phyloP scores from a whole-genome alignment of 2,888 invertebrate genomes.

The Ecliptopera silaceata region DNA sequence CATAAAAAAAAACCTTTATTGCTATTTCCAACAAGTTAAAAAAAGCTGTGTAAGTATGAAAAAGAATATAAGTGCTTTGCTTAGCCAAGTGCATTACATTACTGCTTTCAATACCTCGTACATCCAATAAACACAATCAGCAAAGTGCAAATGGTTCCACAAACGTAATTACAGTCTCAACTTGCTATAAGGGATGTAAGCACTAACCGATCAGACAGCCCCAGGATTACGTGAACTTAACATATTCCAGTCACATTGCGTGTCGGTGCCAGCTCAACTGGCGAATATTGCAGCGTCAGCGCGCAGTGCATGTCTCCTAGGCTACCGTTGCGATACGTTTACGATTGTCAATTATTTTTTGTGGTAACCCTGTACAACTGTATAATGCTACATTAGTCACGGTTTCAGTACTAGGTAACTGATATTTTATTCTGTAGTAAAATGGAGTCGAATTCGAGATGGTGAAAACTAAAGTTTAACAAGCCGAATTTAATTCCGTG shows the following conservation, averaged over 20 bases:
- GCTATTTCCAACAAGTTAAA: not conserved
- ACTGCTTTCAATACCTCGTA: not conserved
- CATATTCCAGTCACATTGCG: too few relatives aligned
- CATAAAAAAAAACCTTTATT: not conserved
- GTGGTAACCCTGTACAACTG: too few relatives aligned
- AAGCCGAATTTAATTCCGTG: too few relatives aligned
- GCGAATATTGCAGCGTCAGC: too few relatives aligned
- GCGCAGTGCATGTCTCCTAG: too few relatives aligned
- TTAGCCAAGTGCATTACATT: not conserved
- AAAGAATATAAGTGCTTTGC: not conserved
- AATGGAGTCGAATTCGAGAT: not conserved
- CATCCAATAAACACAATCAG: not conserved
- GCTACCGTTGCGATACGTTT: too few relatives aligned
- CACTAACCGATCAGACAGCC: too few relatives aligned
- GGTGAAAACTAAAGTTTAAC: not conserved
- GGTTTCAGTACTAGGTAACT: not conserved
- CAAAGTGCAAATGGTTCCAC: not conserved
- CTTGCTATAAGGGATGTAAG: not conserved
- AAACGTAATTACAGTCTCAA: not conserved
- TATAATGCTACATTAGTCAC: not conserved
- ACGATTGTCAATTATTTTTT: too few relatives aligned
- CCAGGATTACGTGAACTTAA: too few relatives aligned
- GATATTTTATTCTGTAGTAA: not conserved
- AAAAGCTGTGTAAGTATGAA: not conserved
- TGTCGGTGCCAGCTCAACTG: too few relatives aligned